Base-by-base conservation (phyloP, 2,113 vertebrate species). In the Petromus typicus region DNA sequence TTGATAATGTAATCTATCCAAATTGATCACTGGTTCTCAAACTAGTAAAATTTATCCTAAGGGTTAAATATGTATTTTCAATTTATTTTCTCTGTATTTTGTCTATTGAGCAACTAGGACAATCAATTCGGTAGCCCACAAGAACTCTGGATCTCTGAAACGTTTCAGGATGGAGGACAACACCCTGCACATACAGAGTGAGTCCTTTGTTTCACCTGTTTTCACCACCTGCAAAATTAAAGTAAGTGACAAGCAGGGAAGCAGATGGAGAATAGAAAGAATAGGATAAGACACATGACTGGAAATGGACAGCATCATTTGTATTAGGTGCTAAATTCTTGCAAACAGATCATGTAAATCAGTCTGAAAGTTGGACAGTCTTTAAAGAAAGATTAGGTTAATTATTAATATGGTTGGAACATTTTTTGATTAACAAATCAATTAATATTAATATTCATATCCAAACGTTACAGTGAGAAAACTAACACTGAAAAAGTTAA, bases 51-150 rank as follows among this genome's bases (percentile, higher is more conserved):
- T 88, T 88, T 81, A 45, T 90, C 71, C 43, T 73, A n/a, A 45
- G 57, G 34, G 30, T 78, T 94, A 90, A 86, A 87, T 22, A 67
- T 27, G 37, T 40, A n/a, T 64, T 91, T 78, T 37, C 61, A 93
- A 61, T 87, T 63, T 2, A 27, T 75, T 9, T 48, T 85, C 48
- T 82, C 69, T 86, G n/a, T 30, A 59, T 80, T 90, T 95, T 95
- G 34, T 73, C 57, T 89, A n/a, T 30, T 59, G 75, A 57, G 51
- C 79, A 27, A 11, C 23, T 30, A 75, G 57, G 30, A 83, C 10
- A 69, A 17, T 4, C 40, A 75, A 23, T 89, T 95, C 91, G 73
- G 17, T 69, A 75, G 17, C 27, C 66, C 59, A 69, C 23, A 82
- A 56, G 37, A 37, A 5, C 85, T 80, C 56, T n/a, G 32, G 54